Evolutionary conservation across 2,113 vertebrate genomes (phyloP).

Genomic region (Cyprinodon tularosa): DNA sequence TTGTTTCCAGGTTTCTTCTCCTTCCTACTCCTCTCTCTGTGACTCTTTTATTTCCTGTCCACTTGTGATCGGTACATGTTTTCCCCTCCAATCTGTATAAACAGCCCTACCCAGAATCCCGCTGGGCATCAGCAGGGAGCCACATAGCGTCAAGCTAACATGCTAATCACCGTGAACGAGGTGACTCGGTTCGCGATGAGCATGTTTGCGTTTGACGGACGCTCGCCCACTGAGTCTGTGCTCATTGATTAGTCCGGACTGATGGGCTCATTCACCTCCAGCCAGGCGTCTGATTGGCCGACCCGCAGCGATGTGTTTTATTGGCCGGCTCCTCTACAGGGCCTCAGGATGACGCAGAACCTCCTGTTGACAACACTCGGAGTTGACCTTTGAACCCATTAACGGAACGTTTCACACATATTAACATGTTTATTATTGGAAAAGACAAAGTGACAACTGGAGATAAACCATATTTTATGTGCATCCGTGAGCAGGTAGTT

Average conservation of each 20-base stretch:
- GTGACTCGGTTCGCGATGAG: slow-evolving; percentile 9
- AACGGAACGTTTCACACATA: slow-evolving; percentile 8
- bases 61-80: background rate
- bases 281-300: slow-evolving; percentile 50
- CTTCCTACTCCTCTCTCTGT: background rate
- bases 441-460: background rate
- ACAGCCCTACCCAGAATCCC: slow-evolving; percentile 48
- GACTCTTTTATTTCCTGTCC: slow-evolving; percentile 16
- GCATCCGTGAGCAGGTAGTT: background rate
- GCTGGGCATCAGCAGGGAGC: slow-evolving; percentile 14
- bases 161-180: slow-evolving; percentile 24
- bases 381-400: slow-evolving; percentile 36
- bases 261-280: slow-evolving; percentile 55
- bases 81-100: slow-evolving; percentile 1
- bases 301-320: slow-evolving; percentile 25
- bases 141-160: slow-evolving; percentile 25
- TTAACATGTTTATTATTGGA: background rate
- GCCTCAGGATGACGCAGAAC: slow-evolving; percentile 1
- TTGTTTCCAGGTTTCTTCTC: background rate
- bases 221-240: slow-evolving; percentile 30
- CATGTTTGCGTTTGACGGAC: slow-evolving; percentile 17
- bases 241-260: slow-evolving; percentile 58
- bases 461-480: background rate
- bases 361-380: background rate
- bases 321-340: slow-evolving; percentile 8